Evolutionary conservation across 2,797 vertebrate species (phyloP), one percentile per base, ranked within the genome.

Genomic region (Amphiprion clarkii): DNA sequence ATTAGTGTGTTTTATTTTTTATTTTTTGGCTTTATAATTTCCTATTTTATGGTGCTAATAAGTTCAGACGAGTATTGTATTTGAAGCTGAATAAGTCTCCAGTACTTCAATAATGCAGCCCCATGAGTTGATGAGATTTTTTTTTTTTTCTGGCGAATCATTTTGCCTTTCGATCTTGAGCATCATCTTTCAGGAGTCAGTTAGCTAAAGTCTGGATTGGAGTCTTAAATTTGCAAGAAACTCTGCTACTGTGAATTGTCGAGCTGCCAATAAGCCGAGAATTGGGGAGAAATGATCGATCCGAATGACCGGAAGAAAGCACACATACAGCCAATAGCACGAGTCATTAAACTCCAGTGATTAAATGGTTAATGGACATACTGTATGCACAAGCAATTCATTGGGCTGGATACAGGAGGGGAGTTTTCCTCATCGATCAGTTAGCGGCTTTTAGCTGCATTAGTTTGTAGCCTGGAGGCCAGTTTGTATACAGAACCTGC

Each of bases 331-430:
- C 73, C 80, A 17, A 51, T 46, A 51, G 53, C 51, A 72, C 10
- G 6, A 78, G 65, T 78, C 44, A n/a, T 81, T 81, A 77, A 74
- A 67, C 67, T 67, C 21, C 55, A 65, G 62, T 39, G 57, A 87
- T 78, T 66, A 77, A 71, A 75, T 67, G 55, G 78, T 82, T 77
- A 83, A 79, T 69, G 67, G 64, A 62, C 70, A 39, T 5, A 31
- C 27, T 68, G 69, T 46, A 71, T 61, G 70, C 68, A 67, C 71
- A 66, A 79, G 62, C 21, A 44, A 61, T 70, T 74, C 58, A 81
- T 17, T 78, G 72, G 33, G 52, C 63, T 56, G 75, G 27, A 67
- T 70, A 40, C 58, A 49, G 66, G 25, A 27, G 62, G 61, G 51
- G 54, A 57, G 62, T 33, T 70, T 67, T 23, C n/a, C 21, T 71